A percentile compares a stretch with the other conserved stretches of the same genome.
These are phyloP conservation scores for Amia ocellicauda DNA, from an alignment of 2,113 vertebrate species.

Conservation along the genomic window DNA sequence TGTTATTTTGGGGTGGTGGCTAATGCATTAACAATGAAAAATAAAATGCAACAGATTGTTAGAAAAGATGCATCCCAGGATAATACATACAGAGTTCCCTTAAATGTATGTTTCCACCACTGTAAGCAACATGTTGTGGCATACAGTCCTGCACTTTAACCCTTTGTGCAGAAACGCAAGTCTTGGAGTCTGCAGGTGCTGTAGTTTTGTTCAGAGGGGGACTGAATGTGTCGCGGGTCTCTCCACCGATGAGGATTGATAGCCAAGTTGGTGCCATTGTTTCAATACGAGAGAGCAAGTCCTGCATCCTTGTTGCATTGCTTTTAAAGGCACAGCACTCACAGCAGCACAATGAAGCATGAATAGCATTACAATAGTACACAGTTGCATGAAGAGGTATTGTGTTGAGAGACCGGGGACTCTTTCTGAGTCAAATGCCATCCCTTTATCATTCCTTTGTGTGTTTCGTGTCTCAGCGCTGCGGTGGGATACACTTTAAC, in stretches of 20 bases:
- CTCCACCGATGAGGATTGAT: background rate
- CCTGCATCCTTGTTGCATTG: background rate
- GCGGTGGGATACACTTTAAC: background rate
- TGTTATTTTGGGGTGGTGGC: too few relatives aligned
- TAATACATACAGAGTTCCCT: too few relatives aligned
- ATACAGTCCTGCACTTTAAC: too few relatives aligned
- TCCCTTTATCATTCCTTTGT: background rate
- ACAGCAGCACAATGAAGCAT: background rate
- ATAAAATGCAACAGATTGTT: too few relatives aligned
- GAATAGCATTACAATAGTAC: background rate
- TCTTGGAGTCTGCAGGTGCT: too few relatives aligned
- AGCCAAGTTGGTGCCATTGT: slow-evolving; percentile 7
- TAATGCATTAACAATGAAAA: too few relatives aligned
- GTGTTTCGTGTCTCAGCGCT: background rate
- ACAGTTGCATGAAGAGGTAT: background rate
- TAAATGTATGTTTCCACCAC: too few relatives aligned
- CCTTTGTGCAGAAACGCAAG: too few relatives aligned
- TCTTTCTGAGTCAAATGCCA: slow-evolving; percentile 3
- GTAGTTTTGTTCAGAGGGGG: background rate
- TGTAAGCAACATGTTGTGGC: too few relatives aligned
- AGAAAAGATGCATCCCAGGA: too few relatives aligned
- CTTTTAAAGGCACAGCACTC: background rate
- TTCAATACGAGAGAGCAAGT: slow-evolving; percentile 5
- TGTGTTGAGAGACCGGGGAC: background rate
- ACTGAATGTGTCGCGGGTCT: background rate